Evolutionary conservation across 2,797 vertebrate genomes (phyloP).

Genomic region (Petrocephalus sullivani): DNA sequence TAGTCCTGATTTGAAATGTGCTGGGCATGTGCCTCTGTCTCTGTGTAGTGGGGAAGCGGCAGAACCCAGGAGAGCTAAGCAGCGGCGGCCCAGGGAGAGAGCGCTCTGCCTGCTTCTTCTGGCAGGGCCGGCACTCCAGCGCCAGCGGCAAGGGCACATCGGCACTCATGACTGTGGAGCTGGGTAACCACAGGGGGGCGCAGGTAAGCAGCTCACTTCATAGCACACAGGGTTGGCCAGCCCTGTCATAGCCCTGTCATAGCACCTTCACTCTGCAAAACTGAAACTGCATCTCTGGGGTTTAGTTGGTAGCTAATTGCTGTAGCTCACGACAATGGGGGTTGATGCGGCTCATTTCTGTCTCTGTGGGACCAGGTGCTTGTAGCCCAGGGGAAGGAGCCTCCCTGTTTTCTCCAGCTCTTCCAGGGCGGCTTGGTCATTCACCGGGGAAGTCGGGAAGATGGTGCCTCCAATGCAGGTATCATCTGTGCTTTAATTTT

Average conservation of each 20-base stretch:
- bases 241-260: too few relatives aligned
- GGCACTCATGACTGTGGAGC: constrained; percentile 72
- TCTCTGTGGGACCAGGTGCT: constrained; percentile 49
- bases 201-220: constrained; percentile 46
- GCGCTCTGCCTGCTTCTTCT: constrained; percentile 70
- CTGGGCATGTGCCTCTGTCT: neutral
- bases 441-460: constrained; percentile 64
- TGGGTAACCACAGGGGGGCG: constrained; percentile 67
- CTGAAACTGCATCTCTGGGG: neutral
- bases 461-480: constrained; percentile 51
- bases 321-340: neutral
- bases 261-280: neutral
- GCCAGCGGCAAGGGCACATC: constrained; percentile 70
- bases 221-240: too few relatives aligned
- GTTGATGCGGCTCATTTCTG: neutral
- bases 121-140: constrained; percentile 68
- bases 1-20: neutral
- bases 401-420: constrained; percentile 71
- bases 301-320: neutral
- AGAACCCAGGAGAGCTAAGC: constrained; percentile 64
- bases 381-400: constrained; percentile 70
- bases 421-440: constrained; percentile 68
- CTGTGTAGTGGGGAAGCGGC: constrained; percentile 63
- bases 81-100: constrained; percentile 58
- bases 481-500: neutral